Evolutionary conservation across 2,888 invertebrate species (phyloP).

Genomic region (Pyrrhia umbra): DNA sequence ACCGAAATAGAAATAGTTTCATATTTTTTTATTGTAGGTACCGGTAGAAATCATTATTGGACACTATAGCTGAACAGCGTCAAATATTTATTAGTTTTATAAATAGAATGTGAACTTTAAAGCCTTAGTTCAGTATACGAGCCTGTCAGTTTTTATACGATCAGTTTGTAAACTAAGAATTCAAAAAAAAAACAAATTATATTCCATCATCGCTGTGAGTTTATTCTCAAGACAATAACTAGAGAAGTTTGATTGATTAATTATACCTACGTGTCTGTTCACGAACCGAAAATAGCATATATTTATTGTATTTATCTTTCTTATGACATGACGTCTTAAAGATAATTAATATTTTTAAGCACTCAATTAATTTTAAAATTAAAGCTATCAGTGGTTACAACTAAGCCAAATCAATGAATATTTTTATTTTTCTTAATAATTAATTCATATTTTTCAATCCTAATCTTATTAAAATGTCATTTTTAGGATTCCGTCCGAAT

Average conservation of each 20-base stretch:
- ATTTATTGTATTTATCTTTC: not conserved
- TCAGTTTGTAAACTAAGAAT: not conserved
- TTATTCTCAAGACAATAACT: conserved; percentile 1
- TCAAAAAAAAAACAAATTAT: conserved; percentile 5
- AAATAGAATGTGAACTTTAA: not conserved
- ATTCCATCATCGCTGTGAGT: conserved; percentile 9
- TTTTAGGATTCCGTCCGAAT: too few species aligned
- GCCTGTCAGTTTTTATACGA: conserved; percentile 9
- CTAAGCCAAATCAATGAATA: too few species aligned
- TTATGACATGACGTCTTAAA: too few species aligned
- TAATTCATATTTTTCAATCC: too few species aligned
- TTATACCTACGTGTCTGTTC: not conserved
- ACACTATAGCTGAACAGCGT: not conserved
- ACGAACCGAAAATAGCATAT: not conserved
- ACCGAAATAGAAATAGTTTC: too few species aligned
- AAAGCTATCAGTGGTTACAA: too few species aligned
- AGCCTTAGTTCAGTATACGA: conserved; percentile 10
- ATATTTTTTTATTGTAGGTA: not conserved
- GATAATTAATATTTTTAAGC: too few species aligned
- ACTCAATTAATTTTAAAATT: too few species aligned
- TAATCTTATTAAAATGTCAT: too few species aligned
- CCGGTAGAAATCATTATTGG: conserved; percentile 1
- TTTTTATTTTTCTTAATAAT: too few species aligned
- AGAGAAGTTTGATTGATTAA: conserved; percentile 2
- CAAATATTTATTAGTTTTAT: not conserved